Evolutionary conservation across 1,140 invertebrate species (phyloP).

Genomic region (Cyclargus thomasi): DNA sequence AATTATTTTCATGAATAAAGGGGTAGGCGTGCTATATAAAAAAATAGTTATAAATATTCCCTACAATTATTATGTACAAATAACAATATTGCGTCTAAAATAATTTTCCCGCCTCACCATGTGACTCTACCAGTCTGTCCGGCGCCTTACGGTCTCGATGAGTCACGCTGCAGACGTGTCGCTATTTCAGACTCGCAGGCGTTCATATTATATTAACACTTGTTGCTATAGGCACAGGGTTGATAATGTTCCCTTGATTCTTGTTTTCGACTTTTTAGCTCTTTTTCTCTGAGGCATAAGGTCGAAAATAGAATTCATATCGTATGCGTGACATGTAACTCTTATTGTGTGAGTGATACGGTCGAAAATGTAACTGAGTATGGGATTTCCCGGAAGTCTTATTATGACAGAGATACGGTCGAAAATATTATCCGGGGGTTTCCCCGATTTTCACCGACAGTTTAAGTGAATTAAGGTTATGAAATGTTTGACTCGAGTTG

Average conservation of each 20-base stretch:
- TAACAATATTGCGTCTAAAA: too few species aligned
- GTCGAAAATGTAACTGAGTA: neutral
- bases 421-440: conserved; percentile 1
- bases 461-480: conserved; percentile 12
- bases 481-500: neutral
- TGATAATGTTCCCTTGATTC: neutral
- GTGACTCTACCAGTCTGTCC: conserved; percentile 18
- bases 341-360: neutral
- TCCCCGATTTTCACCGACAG: conserved; percentile 4
- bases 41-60: too few species aligned
- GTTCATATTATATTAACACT: conserved; percentile 18
- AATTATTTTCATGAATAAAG: too few species aligned
- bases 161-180: conserved; percentile 49
- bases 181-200: conserved; percentile 30
- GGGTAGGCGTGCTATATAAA: too few species aligned
- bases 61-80: too few species aligned
- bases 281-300: neutral
- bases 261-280: neutral
- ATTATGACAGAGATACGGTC: neutral
- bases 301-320: neutral
- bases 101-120: conserved; percentile 12
- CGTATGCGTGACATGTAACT: neutral
- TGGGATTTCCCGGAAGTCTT: neutral
- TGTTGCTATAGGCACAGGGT: neutral
- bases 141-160: conserved; percentile 45